Percentiles rank a stretch among this genome's conserved stretches.
Conservation (phyloP, 2,888 invertebrate species). For the Tupiocoris notatus region DNA sequence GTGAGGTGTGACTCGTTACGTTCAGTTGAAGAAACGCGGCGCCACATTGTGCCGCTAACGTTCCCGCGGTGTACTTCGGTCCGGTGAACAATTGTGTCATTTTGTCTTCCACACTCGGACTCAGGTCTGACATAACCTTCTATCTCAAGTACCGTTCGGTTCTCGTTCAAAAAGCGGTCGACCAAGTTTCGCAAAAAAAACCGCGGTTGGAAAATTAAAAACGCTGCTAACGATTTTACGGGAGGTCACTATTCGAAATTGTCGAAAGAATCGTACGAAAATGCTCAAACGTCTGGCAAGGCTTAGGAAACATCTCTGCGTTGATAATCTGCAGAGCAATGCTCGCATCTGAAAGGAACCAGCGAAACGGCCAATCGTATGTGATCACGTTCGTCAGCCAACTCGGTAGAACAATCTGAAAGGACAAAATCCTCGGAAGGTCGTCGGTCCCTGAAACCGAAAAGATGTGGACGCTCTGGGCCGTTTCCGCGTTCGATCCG, state of each 20-base stretch:
- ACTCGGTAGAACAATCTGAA: neutral
- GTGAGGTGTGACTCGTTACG: neutral
- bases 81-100: conserved; percentile 37
- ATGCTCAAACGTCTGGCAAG: no score
- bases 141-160: conserved; percentile 20
- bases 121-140: conserved; percentile 22
- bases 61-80: conserved; percentile 21
- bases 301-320: no score
- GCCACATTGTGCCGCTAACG: conserved; percentile 28
- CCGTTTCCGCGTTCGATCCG: conserved; percentile 42
- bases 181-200: no score
- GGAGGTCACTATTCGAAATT: no score
- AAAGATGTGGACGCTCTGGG: conserved; percentile 21
- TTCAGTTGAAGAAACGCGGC: neutral
- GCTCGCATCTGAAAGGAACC: no score
- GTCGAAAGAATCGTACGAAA: no score
- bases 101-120: conserved; percentile 27
- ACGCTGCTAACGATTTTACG: no score
- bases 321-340: no score
- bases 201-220: no score
- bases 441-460: conserved; percentile 30
- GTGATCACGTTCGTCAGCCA: neutral
- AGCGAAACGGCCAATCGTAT: no score
- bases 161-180: neutral
- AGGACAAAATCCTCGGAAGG: neutral